Percentiles rank a stretch among this genome's conserved stretches.
These are phyloP conservation scores for Augochlora pura DNA, from an alignment of 1,140 invertebrate genomes.

Conservation along the genomic window DNA sequence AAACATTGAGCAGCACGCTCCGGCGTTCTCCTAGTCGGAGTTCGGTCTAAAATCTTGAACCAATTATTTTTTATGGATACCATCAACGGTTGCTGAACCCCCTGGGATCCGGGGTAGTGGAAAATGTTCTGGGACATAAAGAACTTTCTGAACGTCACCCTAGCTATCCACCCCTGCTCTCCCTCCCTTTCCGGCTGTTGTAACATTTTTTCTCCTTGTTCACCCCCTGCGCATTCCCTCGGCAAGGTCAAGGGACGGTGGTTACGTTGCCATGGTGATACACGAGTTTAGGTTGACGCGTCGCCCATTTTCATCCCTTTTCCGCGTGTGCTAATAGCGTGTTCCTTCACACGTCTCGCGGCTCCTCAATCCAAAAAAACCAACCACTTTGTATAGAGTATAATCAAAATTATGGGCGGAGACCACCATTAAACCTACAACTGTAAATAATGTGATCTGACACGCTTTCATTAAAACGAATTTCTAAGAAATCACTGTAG, in stretches of 20 bases:
- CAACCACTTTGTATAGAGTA: too few species aligned
- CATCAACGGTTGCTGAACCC: not conserved
- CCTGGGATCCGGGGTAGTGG: not conserved
- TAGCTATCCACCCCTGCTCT: slow-evolving; percentile 18
- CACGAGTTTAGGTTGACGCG: slow-evolving; percentile 69
- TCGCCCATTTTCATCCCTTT: slow-evolving; percentile 64
- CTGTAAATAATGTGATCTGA: too few species aligned
- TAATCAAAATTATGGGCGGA: too few species aligned
- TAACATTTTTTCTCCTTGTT: not conserved
- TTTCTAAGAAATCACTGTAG: too few species aligned
- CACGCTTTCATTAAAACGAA: too few species aligned
- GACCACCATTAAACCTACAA: too few species aligned
- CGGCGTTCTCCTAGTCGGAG: not conserved
- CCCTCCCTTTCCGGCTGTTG: not conserved
- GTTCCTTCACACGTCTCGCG: slow-evolving; percentile 47
- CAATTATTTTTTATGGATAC: slow-evolving; percentile 6
- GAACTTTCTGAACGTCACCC: slow-evolving; percentile 45
- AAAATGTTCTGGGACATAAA: slow-evolving; percentile 13
- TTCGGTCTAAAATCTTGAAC: not conserved
- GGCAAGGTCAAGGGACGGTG: slow-evolving; percentile 71
- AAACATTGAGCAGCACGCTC: too few species aligned
- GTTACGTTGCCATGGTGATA: slow-evolving; percentile 69
- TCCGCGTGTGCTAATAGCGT: slow-evolving; percentile 28
- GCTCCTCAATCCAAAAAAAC: too few species aligned
- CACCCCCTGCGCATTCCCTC: slow-evolving; percentile 41